Evolutionary conservation across 2,888 invertebrate genomes (phyloP).

Genomic region (Zygaena filipendulae): DNA sequence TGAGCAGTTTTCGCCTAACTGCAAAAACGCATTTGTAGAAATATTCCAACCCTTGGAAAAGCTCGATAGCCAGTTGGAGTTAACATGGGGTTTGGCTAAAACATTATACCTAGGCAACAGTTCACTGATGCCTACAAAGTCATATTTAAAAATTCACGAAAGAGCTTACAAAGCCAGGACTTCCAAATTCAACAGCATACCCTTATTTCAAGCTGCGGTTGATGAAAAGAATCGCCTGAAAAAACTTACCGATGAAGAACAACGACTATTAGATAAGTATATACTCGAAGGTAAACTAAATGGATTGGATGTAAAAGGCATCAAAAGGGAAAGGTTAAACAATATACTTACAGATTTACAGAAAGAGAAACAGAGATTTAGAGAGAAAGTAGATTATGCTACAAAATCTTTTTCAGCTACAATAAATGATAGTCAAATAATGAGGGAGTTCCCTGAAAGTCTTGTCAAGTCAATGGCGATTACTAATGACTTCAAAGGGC

Average conservation of each 20-base stretch:
- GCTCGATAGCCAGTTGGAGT: constrained; percentile 77
- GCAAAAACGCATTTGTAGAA: constrained; percentile 73
- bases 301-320: constrained; percentile 75
- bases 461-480: constrained; percentile 73
- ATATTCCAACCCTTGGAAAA: constrained; percentile 81
- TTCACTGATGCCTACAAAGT: constrained; percentile 81
- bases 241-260: constrained; percentile 70
- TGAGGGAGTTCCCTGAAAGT: constrained; percentile 79
- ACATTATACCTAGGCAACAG: constrained; percentile 84
- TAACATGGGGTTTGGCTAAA: constrained; percentile 90
- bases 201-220: constrained; percentile 76
- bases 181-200: constrained; percentile 76
- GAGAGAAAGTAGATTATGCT: constrained; percentile 73
- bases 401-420: constrained; percentile 74
- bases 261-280: constrained; percentile 80
- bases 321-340: constrained; percentile 49
- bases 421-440: constrained; percentile 72
- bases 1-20: constrained; percentile 59
- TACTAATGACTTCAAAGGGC: constrained; percentile 75
- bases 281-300: constrained; percentile 84
- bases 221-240: constrained; percentile 57
- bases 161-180: constrained; percentile 80
- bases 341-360: constrained; percentile 61
- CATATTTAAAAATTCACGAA: constrained; percentile 82
- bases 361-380: constrained; percentile 71